Evolutionary conservation across 2,797 vertebrate genomes (phyloP), one percentile per base, ranked within the genome.

Genomic region (Loris lydekkerianus): DNA sequence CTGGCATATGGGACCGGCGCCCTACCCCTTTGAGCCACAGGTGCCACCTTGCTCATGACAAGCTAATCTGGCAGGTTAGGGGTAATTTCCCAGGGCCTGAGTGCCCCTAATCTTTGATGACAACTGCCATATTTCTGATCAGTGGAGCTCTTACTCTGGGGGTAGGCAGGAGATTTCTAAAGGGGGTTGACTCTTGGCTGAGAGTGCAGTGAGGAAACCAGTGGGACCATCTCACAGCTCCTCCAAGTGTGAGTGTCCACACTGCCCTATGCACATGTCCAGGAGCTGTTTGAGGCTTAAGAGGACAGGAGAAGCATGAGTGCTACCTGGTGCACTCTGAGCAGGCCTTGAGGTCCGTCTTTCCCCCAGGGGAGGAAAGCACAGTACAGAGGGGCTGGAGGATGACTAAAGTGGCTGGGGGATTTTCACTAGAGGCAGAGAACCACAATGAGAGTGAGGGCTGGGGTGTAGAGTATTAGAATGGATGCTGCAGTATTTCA

Each of bases 241-340:
- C 31, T 90, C 27, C 25, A 0, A 0, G 97, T 9, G 99, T 99
- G 98, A n/a, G 90, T 99, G 96, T 98, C 99, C 78, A 98, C 96
- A 3, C 98, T 99, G 70, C 99, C 99, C 49, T 99, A 99, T 0
- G 98, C 99, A 11, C 99, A 99, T 96, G 99, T 99, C 0, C 97
- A 98, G 96, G 99, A 99, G 97, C 99, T 98, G 0, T 99, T 99
- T 29, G 99, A 99, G 97, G 99, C 98, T 97, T 99, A 99, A 99
- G 98, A 99, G 61, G 98, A 99, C 95, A 86, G 98, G 0, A 93
- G 98, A 0, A 98, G 13, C 98, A 98, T 58, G 98, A 99, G 89
- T 99, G 98, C 37, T 99, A 99, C 0, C 97, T 69, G 98, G 99
- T 99, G 85, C 93, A 81, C 61, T 49, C 58, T 4, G 21, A 10